These are phyloP conservation scores for Zelleria hepariella DNA, from an alignment of 2,888 invertebrate species.

Conservation along the genomic window DNA sequence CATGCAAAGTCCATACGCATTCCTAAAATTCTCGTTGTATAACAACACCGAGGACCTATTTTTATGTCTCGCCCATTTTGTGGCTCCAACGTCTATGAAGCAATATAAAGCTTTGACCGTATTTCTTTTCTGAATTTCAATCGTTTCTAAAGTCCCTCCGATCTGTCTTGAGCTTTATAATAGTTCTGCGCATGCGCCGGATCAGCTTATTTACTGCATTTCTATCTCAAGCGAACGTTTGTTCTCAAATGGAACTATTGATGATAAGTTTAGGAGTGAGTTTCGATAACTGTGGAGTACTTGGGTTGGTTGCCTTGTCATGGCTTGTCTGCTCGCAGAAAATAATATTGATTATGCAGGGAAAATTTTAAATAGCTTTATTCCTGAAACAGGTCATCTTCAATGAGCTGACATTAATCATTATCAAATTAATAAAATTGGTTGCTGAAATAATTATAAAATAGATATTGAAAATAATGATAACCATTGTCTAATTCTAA, in stretches of 20 bases:
- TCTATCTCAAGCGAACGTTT: neutral
- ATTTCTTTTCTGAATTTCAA: constrained; percentile 66
- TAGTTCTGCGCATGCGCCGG: neutral
- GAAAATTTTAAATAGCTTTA: too few relatives aligned
- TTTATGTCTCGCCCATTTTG: constrained; percentile 13
- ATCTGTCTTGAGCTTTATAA: constrained; percentile 9
- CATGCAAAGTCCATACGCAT: neutral
- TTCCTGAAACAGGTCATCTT: too few relatives aligned
- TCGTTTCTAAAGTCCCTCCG: constrained; percentile 54
- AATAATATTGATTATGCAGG: too few relatives aligned
- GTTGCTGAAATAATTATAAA: too few relatives aligned
- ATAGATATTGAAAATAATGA: too few relatives aligned
- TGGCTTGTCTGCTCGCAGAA: too few relatives aligned
- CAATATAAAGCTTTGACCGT: constrained; percentile 69
- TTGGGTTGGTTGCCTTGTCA: too few relatives aligned
- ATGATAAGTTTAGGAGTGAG: too few relatives aligned
- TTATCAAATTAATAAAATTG: too few relatives aligned
- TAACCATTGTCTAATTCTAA: too few relatives aligned
- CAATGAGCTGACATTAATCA: too few relatives aligned
- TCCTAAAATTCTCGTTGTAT: neutral
- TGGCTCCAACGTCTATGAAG: constrained; percentile 37
- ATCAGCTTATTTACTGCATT: neutral
- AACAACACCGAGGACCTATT: neutral
- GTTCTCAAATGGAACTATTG: neutral
- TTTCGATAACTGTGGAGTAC: too few relatives aligned